Base-by-base conservation (phyloP, 2,113 vertebrate species). In the Ginglymostoma cirratum region DNA sequence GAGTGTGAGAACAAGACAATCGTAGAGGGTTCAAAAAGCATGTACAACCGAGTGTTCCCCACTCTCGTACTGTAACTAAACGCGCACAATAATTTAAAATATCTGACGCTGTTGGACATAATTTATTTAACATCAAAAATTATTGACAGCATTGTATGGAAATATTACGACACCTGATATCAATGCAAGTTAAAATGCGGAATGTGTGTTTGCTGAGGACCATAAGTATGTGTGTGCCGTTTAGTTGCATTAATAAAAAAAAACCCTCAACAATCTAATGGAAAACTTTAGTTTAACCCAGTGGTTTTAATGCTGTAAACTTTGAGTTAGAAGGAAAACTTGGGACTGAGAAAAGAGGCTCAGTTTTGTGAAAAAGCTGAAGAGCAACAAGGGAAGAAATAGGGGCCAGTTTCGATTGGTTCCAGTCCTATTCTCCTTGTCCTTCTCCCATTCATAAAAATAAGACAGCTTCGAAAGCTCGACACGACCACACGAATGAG, bases 361-460 rank as follows among this genome's bases (percentile, higher is more conserved):
- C 89, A 23, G 61, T 66, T 21, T n/a, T 38, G 80, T 38, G 34
- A 93, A 38, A 38, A n/a, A 93, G 15, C 5, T n/a, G 61, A 5
- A 38, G 23, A 38, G 34, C 61, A n/a, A 38, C 12, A 15, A 92
- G 61, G 4, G 61, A 34, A 38, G 61, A 34, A n/a, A 6, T 30
- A 17, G 55, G 15, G 17, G 61, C 17, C 2, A 65, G 5, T 65
- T 93, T 93, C 30, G n/a, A 21, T 67, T 93, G 38, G 61, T 93
- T 65, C 61, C 89, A 66, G 38, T 67, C 55, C 30, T 76, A 27
- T 76, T 76, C 70, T 72, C 6, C 15, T 55, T 34, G 8, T 30
- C n/a, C 69, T 19, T 66, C 2, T 70, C 94, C 42, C 94, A 95
- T 72, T 95, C 89, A 93, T 24, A 66, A 93, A 93, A 76, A 76